phyloP scores from a whole-genome alignment of 1,140 invertebrate genomes.

The Bombus superbus region DNA sequence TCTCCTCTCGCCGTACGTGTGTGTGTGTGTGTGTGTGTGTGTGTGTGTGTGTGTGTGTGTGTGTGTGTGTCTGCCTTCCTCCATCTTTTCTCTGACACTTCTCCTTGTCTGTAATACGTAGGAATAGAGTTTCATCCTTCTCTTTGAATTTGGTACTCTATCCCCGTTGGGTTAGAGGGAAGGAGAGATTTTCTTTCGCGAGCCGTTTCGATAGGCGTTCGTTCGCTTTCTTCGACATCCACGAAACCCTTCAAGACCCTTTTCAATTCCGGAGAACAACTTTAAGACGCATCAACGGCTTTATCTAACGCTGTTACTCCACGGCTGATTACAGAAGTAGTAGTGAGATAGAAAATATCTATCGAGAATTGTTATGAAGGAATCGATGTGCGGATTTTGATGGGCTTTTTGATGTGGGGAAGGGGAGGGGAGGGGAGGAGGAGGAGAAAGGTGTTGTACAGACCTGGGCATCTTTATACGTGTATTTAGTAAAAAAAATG shows the following conservation, averaged over 20 bases:
- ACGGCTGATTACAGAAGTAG: slow-evolving; percentile 3
- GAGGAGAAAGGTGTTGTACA: too few relatives aligned
- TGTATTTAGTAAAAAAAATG: too few relatives aligned
- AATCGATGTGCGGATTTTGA: too few relatives aligned
- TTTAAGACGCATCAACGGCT: slow-evolving; percentile 16
- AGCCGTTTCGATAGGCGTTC: neutral
- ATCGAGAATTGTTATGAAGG: too few relatives aligned
- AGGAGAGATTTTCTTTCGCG: neutral
- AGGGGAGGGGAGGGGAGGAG: too few relatives aligned
- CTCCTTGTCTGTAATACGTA: slow-evolving; percentile 12
- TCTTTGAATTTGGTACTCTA: neutral
- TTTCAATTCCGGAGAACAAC: slow-evolving; percentile 40
- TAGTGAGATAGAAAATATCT: too few relatives aligned
- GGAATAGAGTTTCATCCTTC: neutral
- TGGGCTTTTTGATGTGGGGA: too few relatives aligned
- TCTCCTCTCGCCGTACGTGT: neutral
- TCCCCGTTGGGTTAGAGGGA: neutral
- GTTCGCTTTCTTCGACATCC: slow-evolving; percentile 4
- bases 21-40: too few relatives aligned
- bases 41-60: too few relatives aligned
- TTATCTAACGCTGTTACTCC: slow-evolving; percentile 3
- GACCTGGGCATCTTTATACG: too few relatives aligned
- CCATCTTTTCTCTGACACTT: slow-evolving; percentile 10
- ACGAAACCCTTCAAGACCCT: slow-evolving; percentile 23
- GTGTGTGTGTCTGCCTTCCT: neutral